phyloP scores from a whole-genome alignment of 1,140 invertebrate species.

The Pseudoatta argentina region DNA sequence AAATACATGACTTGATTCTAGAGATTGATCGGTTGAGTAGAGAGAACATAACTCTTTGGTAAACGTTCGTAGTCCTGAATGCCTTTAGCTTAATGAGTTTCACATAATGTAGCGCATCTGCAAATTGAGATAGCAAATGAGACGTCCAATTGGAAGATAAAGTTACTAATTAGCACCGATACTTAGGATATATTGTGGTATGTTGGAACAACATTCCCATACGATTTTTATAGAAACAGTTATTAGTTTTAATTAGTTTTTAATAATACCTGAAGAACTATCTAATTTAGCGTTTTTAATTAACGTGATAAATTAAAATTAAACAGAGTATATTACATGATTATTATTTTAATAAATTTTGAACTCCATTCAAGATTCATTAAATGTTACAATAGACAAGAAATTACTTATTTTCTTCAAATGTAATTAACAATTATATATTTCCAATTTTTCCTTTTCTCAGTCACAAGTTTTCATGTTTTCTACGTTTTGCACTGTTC shows the following conservation, averaged over 20 bases:
- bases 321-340: background rate
- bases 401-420: background rate
- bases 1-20: slow-evolving; percentile 62
- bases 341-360: background rate
- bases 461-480: background rate
- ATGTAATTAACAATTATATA: background rate
- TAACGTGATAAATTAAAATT: background rate
- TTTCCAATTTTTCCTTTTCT: background rate
- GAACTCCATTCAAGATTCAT: background rate
- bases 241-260: background rate
- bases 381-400: background rate
- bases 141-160: background rate
- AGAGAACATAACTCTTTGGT: slow-evolving; percentile 10
- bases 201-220: too few relatives aligned
- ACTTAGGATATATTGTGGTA: background rate
- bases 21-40: slow-evolving; percentile 45
- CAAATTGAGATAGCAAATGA: background rate
- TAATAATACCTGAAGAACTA: background rate
- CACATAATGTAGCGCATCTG: background rate
- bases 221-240: background rate
- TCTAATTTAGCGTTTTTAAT: background rate
- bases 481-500: background rate
- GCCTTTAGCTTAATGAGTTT: slow-evolving; percentile 50
- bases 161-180: slow-evolving; percentile 3
- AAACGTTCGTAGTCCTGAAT: slow-evolving; percentile 33